Percentiles rank a stretch among this genome's conserved stretches.
These are phyloP conservation scores for Mythimna albipuncta DNA, from an alignment of 2,888 invertebrate species.

Conservation along the genomic window DNA sequence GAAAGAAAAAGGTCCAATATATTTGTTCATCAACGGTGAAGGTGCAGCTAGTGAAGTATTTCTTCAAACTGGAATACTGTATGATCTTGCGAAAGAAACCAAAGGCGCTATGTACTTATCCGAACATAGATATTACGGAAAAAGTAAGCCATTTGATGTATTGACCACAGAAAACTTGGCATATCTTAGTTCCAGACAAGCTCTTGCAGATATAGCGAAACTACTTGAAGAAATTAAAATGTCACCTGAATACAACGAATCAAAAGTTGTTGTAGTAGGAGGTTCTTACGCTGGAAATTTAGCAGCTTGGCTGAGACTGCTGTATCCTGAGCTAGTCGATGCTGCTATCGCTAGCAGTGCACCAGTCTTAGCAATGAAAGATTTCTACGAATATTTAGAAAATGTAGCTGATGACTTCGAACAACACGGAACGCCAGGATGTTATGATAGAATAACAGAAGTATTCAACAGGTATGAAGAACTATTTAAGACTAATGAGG, in stretches of 20 bases:
- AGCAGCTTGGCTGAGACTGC: constrained; percentile 83
- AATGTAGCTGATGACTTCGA: constrained; percentile 81
- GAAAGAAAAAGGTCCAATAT: constrained; percentile 79
- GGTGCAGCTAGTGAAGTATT: constrained; percentile 73
- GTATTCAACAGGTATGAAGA: constrained; percentile 76
- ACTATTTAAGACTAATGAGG: constrained; percentile 73
- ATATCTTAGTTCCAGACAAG: constrained; percentile 81
- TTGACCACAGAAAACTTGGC: constrained; percentile 74
- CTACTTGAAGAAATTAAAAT: constrained; percentile 74
- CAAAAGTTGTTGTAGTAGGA: constrained; percentile 83
- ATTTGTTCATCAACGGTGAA: constrained; percentile 82
- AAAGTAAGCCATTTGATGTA: constrained; percentile 80
- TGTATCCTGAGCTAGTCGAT: constrained; percentile 82
- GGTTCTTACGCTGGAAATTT: constrained; percentile 86
- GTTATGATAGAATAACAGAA: constrained; percentile 73
- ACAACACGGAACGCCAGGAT: constrained; percentile 76
- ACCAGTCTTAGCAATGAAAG: constrained; percentile 83
- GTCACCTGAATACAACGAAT: constrained; percentile 68
- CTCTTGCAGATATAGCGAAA: constrained; percentile 80
- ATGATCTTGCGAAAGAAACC: constrained; percentile 83
- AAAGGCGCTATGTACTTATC: constrained; percentile 81
- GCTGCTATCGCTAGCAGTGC: constrained; percentile 85
- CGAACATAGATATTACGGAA: constrained; percentile 86
- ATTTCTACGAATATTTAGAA: constrained; percentile 84
- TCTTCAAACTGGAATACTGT: constrained; percentile 77